These are phyloP conservation scores for Paratilapia polleni DNA, from an alignment of 2,113 vertebrate species.

Conservation along the genomic window DNA sequence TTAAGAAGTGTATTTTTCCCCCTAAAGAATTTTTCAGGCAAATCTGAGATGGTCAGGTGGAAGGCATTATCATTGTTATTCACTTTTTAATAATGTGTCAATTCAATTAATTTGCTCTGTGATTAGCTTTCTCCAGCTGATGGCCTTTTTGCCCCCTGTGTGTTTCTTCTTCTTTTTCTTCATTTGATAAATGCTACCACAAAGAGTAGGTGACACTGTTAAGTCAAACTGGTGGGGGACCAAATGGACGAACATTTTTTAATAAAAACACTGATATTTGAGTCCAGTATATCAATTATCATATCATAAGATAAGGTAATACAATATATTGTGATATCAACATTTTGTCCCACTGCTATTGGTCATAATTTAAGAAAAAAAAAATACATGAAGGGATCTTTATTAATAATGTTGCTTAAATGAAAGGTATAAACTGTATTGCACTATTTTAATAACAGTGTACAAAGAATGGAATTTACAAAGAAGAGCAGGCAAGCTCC, in stretches of 20 bases:
- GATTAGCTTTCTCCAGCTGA: neutral
- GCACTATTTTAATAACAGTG: too few species aligned
- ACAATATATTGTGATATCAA: neutral
- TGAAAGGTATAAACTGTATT: too few species aligned
- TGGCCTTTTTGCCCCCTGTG: too few species aligned
- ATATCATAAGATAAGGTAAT: neutral
- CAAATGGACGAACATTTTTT: neutral
- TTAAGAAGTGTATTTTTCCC: neutral
- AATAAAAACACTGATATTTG: neutral
- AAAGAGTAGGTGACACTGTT: neutral
- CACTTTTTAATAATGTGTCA: rapidly evolving
- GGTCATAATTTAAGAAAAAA: neutral
- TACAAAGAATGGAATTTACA: too few species aligned
- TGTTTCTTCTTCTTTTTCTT: neutral
- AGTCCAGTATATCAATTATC: neutral
- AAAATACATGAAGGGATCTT: neutral
- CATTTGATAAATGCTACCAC: neutral
- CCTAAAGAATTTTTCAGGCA: neutral
- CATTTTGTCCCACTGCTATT: neutral
- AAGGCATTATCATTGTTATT: neutral
- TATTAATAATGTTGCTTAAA: too few species aligned
- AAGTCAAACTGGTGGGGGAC: neutral
- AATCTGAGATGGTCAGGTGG: neutral
- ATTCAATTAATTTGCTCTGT: neutral
- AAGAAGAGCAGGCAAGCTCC: too few species aligned